Conservation (phyloP, 2,797 vertebrate genomes). For the Sylvia borin region DNA sequence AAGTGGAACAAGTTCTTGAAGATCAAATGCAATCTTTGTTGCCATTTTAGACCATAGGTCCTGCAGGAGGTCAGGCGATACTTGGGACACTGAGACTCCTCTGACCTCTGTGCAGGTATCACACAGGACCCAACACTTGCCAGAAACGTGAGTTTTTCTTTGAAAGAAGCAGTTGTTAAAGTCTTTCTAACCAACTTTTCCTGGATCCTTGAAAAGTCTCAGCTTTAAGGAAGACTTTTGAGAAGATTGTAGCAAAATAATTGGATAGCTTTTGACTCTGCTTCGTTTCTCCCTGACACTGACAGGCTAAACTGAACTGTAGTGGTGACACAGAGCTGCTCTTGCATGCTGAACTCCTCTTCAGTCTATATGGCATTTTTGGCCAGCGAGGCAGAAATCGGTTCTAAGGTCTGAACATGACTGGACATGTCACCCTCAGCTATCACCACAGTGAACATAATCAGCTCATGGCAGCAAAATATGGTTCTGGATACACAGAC, state of each 20-base stretch:
- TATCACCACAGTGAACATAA: rapidly evolving
- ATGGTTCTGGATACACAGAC: background rate
- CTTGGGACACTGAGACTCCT: background rate
- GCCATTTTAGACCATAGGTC: background rate
- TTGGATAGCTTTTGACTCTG: background rate
- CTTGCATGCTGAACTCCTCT: background rate
- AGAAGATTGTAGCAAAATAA: conserved; percentile 8
- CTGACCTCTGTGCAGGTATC: background rate
- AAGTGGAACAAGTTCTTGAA: background rate
- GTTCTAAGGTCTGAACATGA: background rate
- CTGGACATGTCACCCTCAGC: background rate
- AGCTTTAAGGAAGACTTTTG: background rate
- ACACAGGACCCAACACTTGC: background rate
- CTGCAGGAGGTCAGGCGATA: background rate
- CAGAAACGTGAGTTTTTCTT: background rate
- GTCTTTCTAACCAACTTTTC: background rate
- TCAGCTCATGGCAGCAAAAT: background rate
- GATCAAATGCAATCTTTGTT: background rate
- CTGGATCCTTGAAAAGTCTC: background rate
- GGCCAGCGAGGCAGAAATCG: background rate
- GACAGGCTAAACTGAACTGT: background rate
- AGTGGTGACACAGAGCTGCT: background rate
- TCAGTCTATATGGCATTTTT: background rate
- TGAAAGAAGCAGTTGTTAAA: background rate
- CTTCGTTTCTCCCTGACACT: background rate